These are phyloP conservation scores for Tokudaia muenninki DNA, from an alignment of 2,797 vertebrate species.

Conservation along the genomic window DNA sequence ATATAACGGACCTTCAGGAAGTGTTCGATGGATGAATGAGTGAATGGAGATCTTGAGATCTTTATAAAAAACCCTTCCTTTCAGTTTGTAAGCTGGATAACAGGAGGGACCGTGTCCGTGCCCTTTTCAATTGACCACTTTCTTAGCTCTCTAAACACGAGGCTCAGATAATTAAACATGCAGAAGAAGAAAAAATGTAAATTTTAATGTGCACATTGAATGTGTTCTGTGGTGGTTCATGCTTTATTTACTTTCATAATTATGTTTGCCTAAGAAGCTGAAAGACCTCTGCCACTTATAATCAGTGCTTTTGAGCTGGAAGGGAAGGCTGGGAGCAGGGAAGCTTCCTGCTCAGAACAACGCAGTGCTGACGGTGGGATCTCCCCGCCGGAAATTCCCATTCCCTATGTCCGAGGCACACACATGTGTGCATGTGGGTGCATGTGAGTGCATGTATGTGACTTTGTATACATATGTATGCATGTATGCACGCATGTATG, in stretches of 20 bases:
- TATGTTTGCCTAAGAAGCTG: slow-evolving; percentile 36
- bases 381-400: not conserved
- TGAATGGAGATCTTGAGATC: not conserved
- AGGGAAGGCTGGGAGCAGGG: not conserved
- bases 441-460: too few relatives aligned
- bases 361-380: fast-evolving
- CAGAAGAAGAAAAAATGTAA: not conserved
- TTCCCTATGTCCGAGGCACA: not conserved
- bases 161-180: not conserved
- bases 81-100: not conserved
- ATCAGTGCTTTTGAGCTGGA: not conserved
- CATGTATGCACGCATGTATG: not conserved
- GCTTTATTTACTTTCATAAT: slow-evolving; percentile 57
- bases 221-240: not conserved
- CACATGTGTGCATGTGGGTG: not conserved
- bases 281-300: not conserved
- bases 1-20: not conserved
- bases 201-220: not conserved
- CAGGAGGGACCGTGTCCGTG: not conserved
- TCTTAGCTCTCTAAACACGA: not conserved
- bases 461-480: not conserved
- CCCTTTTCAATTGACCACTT: not conserved
- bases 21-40: not conserved
- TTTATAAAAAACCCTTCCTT: not conserved
- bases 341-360: not conserved